These are phyloP conservation scores for Steromphala cineraria DNA, from an alignment of 2,888 invertebrate genomes.

Conservation along the genomic window DNA sequence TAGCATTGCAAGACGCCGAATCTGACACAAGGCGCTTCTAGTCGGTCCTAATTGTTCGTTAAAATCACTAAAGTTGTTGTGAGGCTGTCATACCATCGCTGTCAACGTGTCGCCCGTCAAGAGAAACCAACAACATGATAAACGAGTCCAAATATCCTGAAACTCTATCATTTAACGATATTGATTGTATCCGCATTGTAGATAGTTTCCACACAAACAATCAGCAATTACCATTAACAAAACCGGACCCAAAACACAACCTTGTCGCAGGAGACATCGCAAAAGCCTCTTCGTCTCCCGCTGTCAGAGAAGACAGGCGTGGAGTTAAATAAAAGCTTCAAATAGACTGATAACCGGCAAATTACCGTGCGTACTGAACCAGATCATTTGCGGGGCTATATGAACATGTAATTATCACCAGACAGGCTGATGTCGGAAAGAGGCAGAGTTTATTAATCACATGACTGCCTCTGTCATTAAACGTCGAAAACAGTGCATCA, in stretches of 20 bases:
- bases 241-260: neutral
- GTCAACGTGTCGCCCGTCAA: neutral
- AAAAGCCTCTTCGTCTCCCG: neutral
- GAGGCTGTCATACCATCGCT: too few species aligned
- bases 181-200: neutral
- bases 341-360: slow-evolving; percentile 10
- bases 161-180: neutral
- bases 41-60: too few species aligned
- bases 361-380: neutral
- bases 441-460: neutral
- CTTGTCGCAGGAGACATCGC: neutral
- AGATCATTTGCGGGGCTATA: neutral
- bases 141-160: neutral
- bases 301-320: neutral
- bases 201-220: neutral
- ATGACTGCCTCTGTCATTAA: slow-evolving; percentile 2
- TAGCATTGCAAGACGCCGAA: too few species aligned
- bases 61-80: too few species aligned
- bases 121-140: neutral
- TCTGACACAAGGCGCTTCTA: too few species aligned
- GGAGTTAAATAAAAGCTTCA: neutral
- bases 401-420: slow-evolving; percentile 7
- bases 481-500: slow-evolving; percentile 3
- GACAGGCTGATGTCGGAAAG: neutral
- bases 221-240: slow-evolving; percentile 8